These are phyloP conservation scores for Chrysaora quinquecirrha DNA, from an alignment of 30 jellyfish, hydroid and myxozoan species.

Conservation along the genomic window DNA sequence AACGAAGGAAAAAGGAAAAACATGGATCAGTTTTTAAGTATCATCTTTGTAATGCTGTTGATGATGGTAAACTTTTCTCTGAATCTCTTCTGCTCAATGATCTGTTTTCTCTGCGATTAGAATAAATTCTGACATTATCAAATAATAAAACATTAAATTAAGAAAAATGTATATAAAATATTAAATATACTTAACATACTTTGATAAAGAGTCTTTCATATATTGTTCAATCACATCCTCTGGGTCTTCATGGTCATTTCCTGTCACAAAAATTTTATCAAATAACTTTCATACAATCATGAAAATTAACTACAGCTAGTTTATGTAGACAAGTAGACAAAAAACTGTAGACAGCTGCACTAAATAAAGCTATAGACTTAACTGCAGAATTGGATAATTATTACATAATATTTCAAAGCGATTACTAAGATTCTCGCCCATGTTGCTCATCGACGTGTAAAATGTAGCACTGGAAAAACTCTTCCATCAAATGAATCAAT, in stretches of 20 bases:
- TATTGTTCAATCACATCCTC: conserved; percentile 12
- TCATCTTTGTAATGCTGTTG: neutral
- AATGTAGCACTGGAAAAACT: no score
- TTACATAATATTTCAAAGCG: neutral
- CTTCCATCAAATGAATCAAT: no score
- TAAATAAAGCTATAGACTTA: no score
- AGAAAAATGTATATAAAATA: neutral
- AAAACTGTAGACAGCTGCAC: neutral
- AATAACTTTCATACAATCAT: neutral
- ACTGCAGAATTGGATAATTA: neutral
- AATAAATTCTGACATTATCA: no score
- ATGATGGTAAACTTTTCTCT: conserved; percentile 33
- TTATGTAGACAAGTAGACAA: neutral
- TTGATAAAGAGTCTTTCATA: neutral
- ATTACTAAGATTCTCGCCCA: neutral
- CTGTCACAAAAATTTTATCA: neutral
- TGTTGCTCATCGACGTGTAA: no score
- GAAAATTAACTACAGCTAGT: neutral
- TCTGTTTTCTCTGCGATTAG: conserved; percentile 11
- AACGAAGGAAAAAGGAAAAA: no score
- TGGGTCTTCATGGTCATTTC: conserved; percentile 28
- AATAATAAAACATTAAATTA: no score
- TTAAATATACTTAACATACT: neutral
- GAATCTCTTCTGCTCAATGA: neutral
- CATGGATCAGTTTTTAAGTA: no score